These are phyloP conservation scores for Phocoena phocoena DNA, from an alignment of 2,113 vertebrate genomes.

Conservation along the genomic window DNA sequence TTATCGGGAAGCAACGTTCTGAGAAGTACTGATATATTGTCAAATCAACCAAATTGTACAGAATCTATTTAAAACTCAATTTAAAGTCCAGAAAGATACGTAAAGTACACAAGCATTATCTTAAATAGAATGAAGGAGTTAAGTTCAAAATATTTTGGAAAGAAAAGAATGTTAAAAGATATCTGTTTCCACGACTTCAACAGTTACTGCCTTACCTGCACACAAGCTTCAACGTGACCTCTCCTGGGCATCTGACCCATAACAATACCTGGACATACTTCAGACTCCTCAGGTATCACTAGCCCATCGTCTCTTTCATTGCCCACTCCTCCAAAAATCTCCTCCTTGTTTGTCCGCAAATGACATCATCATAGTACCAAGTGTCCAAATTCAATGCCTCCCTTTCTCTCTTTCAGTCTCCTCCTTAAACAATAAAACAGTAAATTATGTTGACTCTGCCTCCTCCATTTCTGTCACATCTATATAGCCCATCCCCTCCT, in stretches of 20 bases:
- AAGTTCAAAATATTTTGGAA: background rate
- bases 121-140: background rate
- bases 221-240: background rate
- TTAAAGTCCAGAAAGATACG: background rate
- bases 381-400: background rate
- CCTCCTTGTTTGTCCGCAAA: background rate
- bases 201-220: background rate
- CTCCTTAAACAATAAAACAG: background rate
- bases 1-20: background rate
- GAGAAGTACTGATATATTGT: background rate
- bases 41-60: background rate
- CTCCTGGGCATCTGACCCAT: background rate
- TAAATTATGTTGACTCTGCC: background rate
- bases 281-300: background rate
- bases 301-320: background rate
- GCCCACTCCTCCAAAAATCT: background rate
- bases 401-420: background rate
- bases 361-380: background rate
- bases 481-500: background rate
- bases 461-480: background rate
- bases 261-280: background rate
- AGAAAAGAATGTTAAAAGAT: background rate
- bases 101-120: background rate
- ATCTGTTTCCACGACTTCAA: background rate
- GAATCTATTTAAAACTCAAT: background rate